phyloP scores from a whole-genome alignment of 2,113 vertebrate species.

The Sinocyclocheilus maitianheensis region DNA sequence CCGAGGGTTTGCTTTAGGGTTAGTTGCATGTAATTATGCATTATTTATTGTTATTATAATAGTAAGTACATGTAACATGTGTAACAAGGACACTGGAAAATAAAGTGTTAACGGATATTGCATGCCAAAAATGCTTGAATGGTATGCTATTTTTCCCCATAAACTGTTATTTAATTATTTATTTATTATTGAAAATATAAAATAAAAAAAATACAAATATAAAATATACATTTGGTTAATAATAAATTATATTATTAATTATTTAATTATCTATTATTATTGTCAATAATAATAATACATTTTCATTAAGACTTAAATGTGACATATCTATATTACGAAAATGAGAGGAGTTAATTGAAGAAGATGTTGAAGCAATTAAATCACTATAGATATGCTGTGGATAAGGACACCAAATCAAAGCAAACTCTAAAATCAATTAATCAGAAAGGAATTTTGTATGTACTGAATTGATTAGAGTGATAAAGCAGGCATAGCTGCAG shows the following conservation, averaged over 20 bases:
- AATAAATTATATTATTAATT: not conserved
- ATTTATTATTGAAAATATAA: not conserved
- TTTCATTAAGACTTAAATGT: not conserved
- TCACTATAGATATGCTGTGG: not conserved
- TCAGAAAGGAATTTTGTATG: not conserved
- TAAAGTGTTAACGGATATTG: no score
- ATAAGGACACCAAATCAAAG: not conserved
- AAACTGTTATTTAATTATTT: no score
- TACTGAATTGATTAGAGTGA: conserved; percentile 4
- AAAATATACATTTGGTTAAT: not conserved
- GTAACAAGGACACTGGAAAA: no score
- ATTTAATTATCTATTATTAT: not conserved
- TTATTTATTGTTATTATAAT: no score
- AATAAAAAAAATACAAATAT: no score
- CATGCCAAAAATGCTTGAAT: no score
- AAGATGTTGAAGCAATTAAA: not conserved
- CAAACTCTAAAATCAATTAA: not conserved
- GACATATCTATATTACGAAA: not conserved
- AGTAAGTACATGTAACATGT: no score
- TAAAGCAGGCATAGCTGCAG: conserved; percentile 13
- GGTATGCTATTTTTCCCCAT: no score
- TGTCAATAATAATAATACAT: not conserved
- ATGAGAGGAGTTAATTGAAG: not conserved
- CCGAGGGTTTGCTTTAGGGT: no score
- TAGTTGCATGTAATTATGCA: no score